Conservation (phyloP, 1,140 invertebrate species). For the Sarcophaga bullata region DNA sequence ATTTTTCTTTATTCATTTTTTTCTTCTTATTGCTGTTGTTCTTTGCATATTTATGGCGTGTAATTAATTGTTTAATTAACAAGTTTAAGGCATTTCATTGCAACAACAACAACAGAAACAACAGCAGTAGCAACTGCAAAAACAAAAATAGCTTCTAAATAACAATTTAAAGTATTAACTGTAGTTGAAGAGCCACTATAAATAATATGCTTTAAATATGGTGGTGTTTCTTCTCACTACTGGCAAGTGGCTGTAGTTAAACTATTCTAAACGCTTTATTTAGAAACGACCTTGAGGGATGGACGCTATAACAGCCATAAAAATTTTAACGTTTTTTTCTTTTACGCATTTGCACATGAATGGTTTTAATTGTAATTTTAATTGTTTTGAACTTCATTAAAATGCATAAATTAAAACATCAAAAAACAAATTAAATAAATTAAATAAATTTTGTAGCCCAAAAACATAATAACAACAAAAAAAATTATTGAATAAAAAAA, state of each 20-base stretch:
- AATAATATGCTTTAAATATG: no score
- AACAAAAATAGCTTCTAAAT: neutral
- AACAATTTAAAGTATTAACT: no score
- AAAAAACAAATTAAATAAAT: neutral
- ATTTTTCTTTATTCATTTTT: neutral
- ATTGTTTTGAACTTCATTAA: neutral
- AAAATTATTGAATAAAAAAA: neutral
- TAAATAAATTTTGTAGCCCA: neutral
- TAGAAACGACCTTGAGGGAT: neutral
- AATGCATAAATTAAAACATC: neutral
- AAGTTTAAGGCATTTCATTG: constrained; percentile 8
- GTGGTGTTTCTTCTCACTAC: no score
- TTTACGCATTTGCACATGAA: neutral
- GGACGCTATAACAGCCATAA: no score
- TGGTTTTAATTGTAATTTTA: neutral
- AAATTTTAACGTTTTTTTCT: no score
- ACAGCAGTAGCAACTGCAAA: neutral
- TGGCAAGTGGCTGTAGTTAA: no score
- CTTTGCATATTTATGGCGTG: constrained; percentile 21
- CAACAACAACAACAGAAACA: no score
- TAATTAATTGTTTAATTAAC: constrained; percentile 38
- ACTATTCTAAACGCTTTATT: no score
- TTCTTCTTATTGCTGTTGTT: neutral
- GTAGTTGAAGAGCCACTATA: no score
- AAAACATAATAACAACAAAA: no score